A percentile compares a stretch with the other conserved stretches of the same genome.
phyloP scores from a whole-genome alignment of 2,797 vertebrate species.

The Buphagus erythrorhynchus region DNA sequence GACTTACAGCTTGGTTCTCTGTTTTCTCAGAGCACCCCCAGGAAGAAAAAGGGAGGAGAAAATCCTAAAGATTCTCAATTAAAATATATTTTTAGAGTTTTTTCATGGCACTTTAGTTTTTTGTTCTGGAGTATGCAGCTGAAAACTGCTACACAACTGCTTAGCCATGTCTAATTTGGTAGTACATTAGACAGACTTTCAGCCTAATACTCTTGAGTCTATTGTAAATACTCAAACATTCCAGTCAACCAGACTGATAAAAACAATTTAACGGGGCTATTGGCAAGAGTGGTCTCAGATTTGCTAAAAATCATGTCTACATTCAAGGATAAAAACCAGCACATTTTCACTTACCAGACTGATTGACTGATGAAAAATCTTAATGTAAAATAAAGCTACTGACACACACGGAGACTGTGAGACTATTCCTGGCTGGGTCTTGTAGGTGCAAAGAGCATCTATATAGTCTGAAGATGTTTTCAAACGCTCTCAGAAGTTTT shows the following conservation, averaged over 20 bases:
- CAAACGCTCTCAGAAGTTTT: background rate
- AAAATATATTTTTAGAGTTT: background rate
- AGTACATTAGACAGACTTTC: slow-evolving; percentile 65
- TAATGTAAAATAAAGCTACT: slow-evolving; percentile 18
- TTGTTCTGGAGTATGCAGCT: slow-evolving; percentile 21
- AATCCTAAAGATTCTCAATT: background rate
- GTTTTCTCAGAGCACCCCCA: background rate
- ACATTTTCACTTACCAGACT: slow-evolving; percentile 59
- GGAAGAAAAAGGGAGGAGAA: background rate
- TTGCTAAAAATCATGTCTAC: slow-evolving; percentile 64
- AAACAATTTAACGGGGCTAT: slow-evolving; percentile 80
- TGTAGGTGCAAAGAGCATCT: background rate
- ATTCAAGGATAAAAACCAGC: slow-evolving; percentile 56
- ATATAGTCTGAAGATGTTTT: background rate
- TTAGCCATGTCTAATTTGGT: slow-evolving; percentile 73
- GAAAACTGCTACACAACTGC: slow-evolving; percentile 56
- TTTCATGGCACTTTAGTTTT: background rate
- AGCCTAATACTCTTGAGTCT: slow-evolving; percentile 72
- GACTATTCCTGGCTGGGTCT: background rate
- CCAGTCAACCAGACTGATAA: slow-evolving; percentile 78
- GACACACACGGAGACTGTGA: background rate
- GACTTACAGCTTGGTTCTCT: background rate
- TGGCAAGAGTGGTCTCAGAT: slow-evolving; percentile 71
- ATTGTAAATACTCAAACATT: slow-evolving; percentile 75
- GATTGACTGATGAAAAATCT: slow-evolving; percentile 22